phyloP scores from a whole-genome alignment of 2,113 vertebrate species.

The Cercopithecus mona region DNA sequence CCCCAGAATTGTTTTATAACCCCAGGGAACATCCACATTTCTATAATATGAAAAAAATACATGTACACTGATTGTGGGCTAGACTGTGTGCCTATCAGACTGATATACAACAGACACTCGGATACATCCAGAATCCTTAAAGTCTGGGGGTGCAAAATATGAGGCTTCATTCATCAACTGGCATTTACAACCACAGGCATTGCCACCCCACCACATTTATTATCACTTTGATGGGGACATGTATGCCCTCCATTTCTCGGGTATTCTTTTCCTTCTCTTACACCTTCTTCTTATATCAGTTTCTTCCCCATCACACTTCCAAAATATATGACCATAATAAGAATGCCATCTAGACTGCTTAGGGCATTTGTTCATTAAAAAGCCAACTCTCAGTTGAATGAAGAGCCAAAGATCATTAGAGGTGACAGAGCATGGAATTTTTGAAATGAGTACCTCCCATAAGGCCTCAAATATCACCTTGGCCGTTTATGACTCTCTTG shows the following conservation, averaged over 20 bases:
- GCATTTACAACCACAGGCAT: background rate
- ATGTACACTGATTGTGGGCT: background rate
- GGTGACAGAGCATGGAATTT: slow-evolving; percentile 79
- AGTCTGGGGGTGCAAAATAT: background rate
- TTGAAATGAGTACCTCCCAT: slow-evolving; percentile 67
- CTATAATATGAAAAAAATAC: background rate
- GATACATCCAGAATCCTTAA: background rate
- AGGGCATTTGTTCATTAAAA: slow-evolving; percentile 71
- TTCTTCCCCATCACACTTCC: background rate
- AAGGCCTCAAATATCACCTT: slow-evolving; percentile 73
- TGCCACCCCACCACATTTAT: background rate
- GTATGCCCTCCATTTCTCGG: background rate
- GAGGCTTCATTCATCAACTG: background rate
- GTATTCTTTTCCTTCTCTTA: slow-evolving; percentile 3
- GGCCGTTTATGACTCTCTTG: slow-evolving; percentile 70
- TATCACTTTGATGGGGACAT: background rate
- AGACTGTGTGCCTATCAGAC: background rate
- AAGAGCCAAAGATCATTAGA: slow-evolving; percentile 76
- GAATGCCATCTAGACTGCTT: slow-evolving; percentile 36
- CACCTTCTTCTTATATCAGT: background rate
- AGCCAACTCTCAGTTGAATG: slow-evolving; percentile 69
- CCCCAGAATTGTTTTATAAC: background rate
- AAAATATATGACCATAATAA: slow-evolving; percentile 59
- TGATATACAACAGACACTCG: background rate
- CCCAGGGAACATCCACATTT: background rate